Base-by-base conservation (phyloP, 1,140 invertebrate species). In the Leptoteleia sp. region DNA sequence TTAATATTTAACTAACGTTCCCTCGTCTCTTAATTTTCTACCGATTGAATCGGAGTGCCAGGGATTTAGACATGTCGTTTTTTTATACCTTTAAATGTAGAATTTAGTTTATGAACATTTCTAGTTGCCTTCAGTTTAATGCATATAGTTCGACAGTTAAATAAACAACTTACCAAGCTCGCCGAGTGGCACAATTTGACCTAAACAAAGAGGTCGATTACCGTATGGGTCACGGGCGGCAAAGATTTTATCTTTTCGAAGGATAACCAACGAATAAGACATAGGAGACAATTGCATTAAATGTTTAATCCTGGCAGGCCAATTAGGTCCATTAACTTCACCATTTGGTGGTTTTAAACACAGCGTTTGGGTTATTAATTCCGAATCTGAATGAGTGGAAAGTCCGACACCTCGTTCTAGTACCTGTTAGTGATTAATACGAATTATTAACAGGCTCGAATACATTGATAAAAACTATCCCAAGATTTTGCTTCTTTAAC, bases 201-300 rank as follows among this genome's bases (percentile, higher is more conserved):
- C 98, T 42, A 99, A 90, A 85, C 97, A 99, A 0, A 99, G 91
- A 0, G 98, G 98, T 31, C 98, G 90, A 90, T 99, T 99, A 5
- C 98, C 98, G 87, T 96, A 99, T 0, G 97, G 97, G 90, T 99
- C 98, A 50, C 98, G 88, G 0, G 99, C 95, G 0, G 96, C 97
- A 86, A 97, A 99, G 79, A 99, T 96, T 79, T 94, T 94, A 86
- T 99, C 97, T 83, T 95, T 94, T 79, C 97, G 93, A 95, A 99
- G 96, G 15, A 99, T 95, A 1, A 98, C 94, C 22, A 99, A 89
- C 0, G 98, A 98, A 89, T 99, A 99, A 27, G 96, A 97, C 3
- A 97, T 90, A 2, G 96, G 95, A 1, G 96, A 96, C 62, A 97
- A 89, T 75, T 94, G 93, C 96, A 99, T 98, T 6, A 99, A 93